Conservation (phyloP, 2,113 vertebrate genomes). For the Myodes glareolus region DNA sequence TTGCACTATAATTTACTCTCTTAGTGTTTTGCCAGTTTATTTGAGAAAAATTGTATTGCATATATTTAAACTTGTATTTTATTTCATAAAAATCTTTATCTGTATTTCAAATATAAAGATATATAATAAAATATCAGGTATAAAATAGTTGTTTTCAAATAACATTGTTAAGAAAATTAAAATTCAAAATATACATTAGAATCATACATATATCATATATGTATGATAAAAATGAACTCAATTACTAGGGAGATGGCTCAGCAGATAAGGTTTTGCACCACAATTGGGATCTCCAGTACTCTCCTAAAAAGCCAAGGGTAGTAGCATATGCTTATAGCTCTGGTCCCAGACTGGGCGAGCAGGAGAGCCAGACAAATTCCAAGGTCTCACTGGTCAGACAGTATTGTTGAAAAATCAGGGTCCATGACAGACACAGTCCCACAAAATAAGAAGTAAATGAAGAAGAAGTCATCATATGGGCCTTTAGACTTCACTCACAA, state of each 20-base stretch:
- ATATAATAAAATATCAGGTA: background rate
- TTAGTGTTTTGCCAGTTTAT: background rate
- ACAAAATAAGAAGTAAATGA: background rate
- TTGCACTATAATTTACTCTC: background rate
- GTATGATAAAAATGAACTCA: background rate
- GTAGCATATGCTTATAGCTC: background rate
- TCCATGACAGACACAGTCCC: background rate
- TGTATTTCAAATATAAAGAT: background rate
- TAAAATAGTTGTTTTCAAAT: background rate
- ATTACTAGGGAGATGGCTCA: background rate
- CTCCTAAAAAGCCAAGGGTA: background rate
- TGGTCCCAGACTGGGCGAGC: no score
- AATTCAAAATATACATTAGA: background rate
- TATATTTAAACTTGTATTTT: background rate
- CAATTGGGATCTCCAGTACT: no score
- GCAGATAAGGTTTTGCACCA: background rate
- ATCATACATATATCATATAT: background rate
- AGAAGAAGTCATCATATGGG: background rate
- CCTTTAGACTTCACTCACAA: background rate
- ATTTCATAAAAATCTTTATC: background rate
- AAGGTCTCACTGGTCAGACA: background rate
- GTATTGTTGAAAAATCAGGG: background rate
- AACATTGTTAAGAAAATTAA: background rate
- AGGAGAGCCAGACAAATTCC: background rate
- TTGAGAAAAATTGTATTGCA: background rate